A percentile compares a stretch with the other conserved stretches of the same genome.
Evolutionary conservation across 2,888 invertebrate species (phyloP).

Genomic region (Pristionchus japonicus): DNA sequence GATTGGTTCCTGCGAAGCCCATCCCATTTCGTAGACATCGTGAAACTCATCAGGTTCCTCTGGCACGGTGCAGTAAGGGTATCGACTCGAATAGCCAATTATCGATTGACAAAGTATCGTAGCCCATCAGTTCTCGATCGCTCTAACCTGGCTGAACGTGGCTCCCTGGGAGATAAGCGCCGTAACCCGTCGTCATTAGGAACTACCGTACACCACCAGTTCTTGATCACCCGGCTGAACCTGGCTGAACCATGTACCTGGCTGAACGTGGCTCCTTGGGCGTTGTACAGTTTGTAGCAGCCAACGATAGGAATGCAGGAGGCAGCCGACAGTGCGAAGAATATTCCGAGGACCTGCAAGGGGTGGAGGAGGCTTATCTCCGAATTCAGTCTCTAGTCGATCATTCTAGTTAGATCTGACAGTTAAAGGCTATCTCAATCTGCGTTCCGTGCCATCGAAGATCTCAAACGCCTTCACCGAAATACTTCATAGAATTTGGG

Average conservation of each 20-base stretch:
- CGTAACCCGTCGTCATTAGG: not conserved
- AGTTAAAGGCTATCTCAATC: no score
- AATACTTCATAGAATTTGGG: no score
- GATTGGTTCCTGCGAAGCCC: no score
- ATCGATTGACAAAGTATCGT: not conserved
- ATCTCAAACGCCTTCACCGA: no score
- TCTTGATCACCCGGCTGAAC: not conserved
- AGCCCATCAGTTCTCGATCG: not conserved
- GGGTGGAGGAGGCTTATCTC: no score
- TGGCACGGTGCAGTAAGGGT: not conserved
- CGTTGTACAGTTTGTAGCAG: constrained; percentile 84
- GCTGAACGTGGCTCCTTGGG: constrained; percentile 76
- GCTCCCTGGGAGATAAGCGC: constrained; percentile 78
- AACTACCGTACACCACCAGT: not conserved
- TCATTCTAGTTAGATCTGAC: no score
- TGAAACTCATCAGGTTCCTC: not conserved
- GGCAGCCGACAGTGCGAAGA: constrained; percentile 74
- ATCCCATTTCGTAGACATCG: not conserved
- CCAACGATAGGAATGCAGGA: constrained; percentile 78
- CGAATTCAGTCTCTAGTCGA: no score
- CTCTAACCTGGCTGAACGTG: constrained; percentile 62
- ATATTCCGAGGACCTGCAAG: constrained; percentile 56
- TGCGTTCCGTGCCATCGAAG: no score
- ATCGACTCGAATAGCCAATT: not conserved
- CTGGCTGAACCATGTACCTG: constrained; percentile 64